Percentiles rank a stretch among this genome's conserved stretches.
These are phyloP conservation scores for Peromyscus leucopus DNA, from an alignment of 2,113 vertebrate species.

Conservation along the genomic window DNA sequence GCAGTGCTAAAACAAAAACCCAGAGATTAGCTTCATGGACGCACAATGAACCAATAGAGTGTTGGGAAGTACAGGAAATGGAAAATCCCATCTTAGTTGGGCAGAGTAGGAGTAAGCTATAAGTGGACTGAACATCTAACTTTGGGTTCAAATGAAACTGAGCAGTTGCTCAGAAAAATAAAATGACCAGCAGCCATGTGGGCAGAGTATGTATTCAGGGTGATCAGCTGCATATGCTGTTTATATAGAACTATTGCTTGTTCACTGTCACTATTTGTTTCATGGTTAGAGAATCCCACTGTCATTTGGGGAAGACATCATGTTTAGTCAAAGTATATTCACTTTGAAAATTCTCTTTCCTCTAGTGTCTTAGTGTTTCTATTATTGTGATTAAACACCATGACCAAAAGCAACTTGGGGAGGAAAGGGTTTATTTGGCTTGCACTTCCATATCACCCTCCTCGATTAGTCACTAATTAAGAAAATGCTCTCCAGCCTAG, in stretches of 20 bases:
- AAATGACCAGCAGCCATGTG: background rate
- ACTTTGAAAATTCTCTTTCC: constrained; percentile 36
- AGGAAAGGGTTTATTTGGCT: background rate
- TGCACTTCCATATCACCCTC: background rate
- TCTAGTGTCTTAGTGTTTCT: background rate
- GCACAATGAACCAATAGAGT: background rate
- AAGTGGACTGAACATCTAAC: background rate
- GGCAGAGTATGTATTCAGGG: background rate
- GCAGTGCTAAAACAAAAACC: background rate
- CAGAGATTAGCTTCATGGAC: background rate
- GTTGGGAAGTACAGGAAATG: background rate
- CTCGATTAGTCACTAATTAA: background rate
- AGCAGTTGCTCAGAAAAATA: background rate
- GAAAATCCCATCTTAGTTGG: background rate
- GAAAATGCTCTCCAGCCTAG: background rate
- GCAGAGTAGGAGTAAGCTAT: background rate
- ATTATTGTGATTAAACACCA: background rate
- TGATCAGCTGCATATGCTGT: background rate
- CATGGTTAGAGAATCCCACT: background rate
- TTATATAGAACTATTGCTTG: background rate
- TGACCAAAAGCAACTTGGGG: background rate
- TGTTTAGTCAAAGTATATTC: constrained; percentile 28
- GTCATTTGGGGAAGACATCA: background rate
- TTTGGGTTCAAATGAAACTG: background rate
- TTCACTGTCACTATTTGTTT: background rate